A percentile compares a stretch with the other conserved stretches of the same genome.
phyloP scores from a whole-genome alignment of 2,888 invertebrate species.

The Athalia rosae region DNA sequence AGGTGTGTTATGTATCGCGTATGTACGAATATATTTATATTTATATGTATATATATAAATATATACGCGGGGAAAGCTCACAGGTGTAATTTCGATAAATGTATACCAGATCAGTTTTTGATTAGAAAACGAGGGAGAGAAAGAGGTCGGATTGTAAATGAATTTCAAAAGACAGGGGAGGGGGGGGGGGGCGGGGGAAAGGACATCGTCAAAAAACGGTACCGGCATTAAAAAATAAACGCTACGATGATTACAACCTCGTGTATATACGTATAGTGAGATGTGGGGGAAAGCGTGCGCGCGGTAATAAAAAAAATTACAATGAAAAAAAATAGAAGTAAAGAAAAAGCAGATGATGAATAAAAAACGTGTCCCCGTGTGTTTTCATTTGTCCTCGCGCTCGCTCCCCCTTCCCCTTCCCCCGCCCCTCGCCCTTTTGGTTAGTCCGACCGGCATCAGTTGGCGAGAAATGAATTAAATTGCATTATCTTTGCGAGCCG shows the following conservation, averaged over 20 bases:
- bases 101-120: neutral
- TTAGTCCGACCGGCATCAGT: neutral
- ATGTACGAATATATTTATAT: no score
- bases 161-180: neutral
- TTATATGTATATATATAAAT: no score
- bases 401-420: neutral
- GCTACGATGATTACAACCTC: neutral
- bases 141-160: neutral
- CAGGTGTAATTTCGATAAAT: conserved; percentile 9
- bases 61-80: no score
- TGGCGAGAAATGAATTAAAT: conserved; percentile 36
- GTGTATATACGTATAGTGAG: no score
- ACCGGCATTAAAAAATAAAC: neutral
- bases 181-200: neutral
- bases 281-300: neutral
- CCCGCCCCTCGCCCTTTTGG: neutral
- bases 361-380: conserved; percentile 1
- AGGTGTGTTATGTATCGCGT: no score
- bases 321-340: neutral
- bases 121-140: neutral
- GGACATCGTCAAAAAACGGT: no score
- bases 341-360: neutral
- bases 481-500: conserved; percentile 29
- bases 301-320: neutral
- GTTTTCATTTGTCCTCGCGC: conserved; percentile 5